Evolutionary conservation across 1,140 invertebrate genomes (phyloP), one percentile per base, ranked within the genome.

Genomic region (Zaprionus africanus): DNA sequence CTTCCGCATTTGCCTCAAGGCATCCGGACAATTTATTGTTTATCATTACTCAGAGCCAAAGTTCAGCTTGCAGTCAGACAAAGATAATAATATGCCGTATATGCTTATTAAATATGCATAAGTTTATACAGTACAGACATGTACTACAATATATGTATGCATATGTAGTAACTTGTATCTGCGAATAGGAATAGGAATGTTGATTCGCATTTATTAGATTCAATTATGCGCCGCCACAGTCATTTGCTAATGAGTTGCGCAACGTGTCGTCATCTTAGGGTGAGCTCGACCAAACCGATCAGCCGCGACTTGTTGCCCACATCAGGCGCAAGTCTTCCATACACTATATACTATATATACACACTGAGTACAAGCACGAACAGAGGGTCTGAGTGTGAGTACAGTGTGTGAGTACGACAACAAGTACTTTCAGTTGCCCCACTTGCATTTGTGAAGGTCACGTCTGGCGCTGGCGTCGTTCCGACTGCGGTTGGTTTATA

Each of bases 401-500:
- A 56, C 24, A 43, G n/a, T 22, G 36, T 11, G 36, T 11, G 24
- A 41, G 15, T 34, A 34, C 31, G 9, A 34, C 31, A 34, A 34
- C 31, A 34, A 34, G 31, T 34, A 28, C 34, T 56, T 31, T 59
- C 31, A 28, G 41, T 56, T 54, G 24, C 64, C 53, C 12, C 34
- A 41, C 17, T n/a, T 31, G 15, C 65, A 63, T 79, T 72, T 41
- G 60, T 68, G 75, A 85, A 85, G 82, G 82, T 85, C 82, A 63
- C 69, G 26, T 11, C 58, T 64, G 62, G 41, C 61, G 67, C 46
- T 62, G 68, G 61, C 62, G 68, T 61, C 69, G 57, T 24, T 43
- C 36, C 17, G 68, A 70, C 74, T 66, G 65, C 49, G 82, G 62
- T 72, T 56, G 66, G 70, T 78, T 85, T 85, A 78, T 81, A 85